These are phyloP conservation scores for Oreochromis niloticus DNA, from an alignment of 2,113 vertebrate genomes.

Conservation along the genomic window DNA sequence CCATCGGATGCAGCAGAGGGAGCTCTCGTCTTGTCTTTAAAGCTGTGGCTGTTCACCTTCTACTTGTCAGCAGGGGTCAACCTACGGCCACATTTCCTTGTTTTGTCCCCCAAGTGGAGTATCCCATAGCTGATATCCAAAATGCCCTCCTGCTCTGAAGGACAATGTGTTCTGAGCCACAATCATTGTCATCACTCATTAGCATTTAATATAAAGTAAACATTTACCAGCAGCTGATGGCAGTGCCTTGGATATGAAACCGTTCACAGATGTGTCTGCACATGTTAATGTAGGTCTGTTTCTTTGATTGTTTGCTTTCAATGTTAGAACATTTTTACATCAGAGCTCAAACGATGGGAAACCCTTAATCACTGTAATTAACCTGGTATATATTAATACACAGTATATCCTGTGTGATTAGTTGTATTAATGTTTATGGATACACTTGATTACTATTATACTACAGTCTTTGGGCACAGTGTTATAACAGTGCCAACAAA, in stretches of 20 bases:
- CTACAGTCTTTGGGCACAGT: background rate
- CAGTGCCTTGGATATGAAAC: background rate
- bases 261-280: background rate
- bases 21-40: background rate
- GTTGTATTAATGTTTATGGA: background rate
- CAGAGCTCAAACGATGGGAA: background rate
- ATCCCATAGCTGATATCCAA: background rate
- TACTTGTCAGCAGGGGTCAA: conserved; percentile 27
- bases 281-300: background rate
- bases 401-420: background rate
- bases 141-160: background rate
- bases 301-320: background rate
- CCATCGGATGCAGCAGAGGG: conserved; percentile 6
- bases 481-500: background rate
- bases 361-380: background rate
- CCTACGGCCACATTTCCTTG: background rate
- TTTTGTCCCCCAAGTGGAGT: background rate
- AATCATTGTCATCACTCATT: background rate
- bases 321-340: background rate
- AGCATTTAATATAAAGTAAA: conserved; percentile 3
- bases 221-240: background rate
- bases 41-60: background rate
- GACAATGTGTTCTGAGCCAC: background rate
- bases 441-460: background rate
- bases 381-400: background rate